Evolutionary conservation across 2,113 vertebrate species (phyloP).

Genomic region (Cromileptes altivelis): DNA sequence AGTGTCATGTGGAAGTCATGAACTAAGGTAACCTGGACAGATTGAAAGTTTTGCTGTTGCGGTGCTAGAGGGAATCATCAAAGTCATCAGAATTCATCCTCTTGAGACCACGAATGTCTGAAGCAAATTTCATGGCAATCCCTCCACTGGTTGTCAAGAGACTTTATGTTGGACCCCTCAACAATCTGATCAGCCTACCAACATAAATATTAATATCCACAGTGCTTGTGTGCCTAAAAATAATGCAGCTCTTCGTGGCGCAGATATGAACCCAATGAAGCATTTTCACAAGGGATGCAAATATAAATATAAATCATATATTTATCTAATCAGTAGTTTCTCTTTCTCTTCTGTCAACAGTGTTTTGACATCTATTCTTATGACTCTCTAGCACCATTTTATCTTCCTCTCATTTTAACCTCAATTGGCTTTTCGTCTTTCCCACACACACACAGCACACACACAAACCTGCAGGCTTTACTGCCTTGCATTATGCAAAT

Average conservation of each 20-base stretch:
- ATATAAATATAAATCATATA: neutral
- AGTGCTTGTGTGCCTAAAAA: neutral
- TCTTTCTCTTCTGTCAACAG: neutral
- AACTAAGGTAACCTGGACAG: neutral
- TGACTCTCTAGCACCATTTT: neutral
- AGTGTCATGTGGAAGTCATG: neutral
- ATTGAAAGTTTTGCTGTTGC: neutral
- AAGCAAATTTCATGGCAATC: neutral
- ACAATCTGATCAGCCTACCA: neutral
- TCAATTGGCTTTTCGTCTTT: neutral
- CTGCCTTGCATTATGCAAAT: constrained; percentile 60
- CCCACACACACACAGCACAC: neutral
- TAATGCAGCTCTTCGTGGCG: neutral
- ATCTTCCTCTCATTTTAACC: neutral
- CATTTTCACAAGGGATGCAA: neutral
- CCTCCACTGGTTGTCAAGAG: neutral
- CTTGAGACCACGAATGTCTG: neutral
- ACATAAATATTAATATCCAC: neutral
- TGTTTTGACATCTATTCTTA: neutral
- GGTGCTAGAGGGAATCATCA: neutral
- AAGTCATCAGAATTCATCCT: neutral
- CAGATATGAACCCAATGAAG: neutral
- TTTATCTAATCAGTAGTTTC: neutral
- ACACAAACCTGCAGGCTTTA: constrained; percentile 18
- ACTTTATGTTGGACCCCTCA: neutral